A percentile compares a stretch with the other conserved stretches of the same genome.
phyloP scores from a whole-genome alignment of 2,113 vertebrate species.

The Psephotus haematonotus region DNA sequence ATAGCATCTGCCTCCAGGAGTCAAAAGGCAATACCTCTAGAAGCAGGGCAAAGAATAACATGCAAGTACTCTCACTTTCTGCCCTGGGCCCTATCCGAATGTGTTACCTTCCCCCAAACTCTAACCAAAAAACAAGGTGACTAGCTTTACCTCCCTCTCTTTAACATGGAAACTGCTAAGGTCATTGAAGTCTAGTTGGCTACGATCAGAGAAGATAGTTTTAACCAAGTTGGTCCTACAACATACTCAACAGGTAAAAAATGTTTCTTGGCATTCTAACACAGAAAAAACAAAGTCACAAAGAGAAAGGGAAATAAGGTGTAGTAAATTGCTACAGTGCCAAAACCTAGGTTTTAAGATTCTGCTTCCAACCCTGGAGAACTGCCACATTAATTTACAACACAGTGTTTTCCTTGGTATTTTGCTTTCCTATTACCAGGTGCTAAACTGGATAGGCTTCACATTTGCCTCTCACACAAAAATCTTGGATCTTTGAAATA shows the following conservation, averaged over 20 bases:
- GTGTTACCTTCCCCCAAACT: not conserved
- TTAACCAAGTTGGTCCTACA: not conserved
- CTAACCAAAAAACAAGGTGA: not conserved
- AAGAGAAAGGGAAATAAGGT: not conserved
- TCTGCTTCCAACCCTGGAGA: not conserved
- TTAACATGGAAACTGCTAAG: not conserved
- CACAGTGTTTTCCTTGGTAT: not conserved
- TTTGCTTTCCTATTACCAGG: not conserved
- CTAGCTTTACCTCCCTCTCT: not conserved
- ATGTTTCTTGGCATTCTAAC: not conserved
- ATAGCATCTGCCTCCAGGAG: not conserved
- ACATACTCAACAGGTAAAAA: not conserved
- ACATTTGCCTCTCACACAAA: not conserved
- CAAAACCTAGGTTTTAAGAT: not conserved
- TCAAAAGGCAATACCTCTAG: not conserved
- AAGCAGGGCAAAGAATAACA: not conserved
- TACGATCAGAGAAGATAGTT: not conserved
- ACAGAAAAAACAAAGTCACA: not conserved
- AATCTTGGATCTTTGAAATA: not conserved
- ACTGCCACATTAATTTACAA: not conserved
- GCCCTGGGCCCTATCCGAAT: not conserved
- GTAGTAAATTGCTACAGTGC: not conserved
- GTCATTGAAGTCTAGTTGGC: not conserved
- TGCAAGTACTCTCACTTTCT: not conserved
- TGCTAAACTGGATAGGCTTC: constrained; percentile 9